These are phyloP conservation scores for Python bivittatus DNA, from an alignment of 2,113 vertebrate genomes.

Conservation along the genomic window DNA sequence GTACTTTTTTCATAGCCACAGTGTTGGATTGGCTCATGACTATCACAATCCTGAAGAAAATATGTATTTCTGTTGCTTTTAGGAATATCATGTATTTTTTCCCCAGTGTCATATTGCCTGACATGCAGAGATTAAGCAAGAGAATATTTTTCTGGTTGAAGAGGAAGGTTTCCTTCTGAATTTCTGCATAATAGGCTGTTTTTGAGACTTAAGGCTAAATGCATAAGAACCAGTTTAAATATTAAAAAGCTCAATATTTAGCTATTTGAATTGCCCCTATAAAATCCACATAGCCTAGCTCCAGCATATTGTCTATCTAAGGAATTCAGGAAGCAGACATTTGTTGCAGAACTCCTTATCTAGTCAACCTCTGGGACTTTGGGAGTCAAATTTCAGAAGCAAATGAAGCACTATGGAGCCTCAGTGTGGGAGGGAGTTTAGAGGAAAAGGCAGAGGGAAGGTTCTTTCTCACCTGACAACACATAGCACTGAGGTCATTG, in stretches of 20 bases:
- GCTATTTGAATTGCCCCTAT: not conserved
- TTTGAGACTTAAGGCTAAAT: not conserved
- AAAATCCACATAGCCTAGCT: not conserved
- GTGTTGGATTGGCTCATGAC: not conserved
- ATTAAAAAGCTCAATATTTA: not conserved
- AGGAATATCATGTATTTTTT: not conserved
- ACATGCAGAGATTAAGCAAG: not conserved
- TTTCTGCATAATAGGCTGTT: not conserved
- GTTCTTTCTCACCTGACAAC: conserved; percentile 23
- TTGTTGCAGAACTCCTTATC: not conserved
- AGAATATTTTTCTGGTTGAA: not conserved
- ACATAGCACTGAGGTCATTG: conserved; percentile 49
- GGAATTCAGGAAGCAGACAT: not conserved
- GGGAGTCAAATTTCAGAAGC: not conserved
- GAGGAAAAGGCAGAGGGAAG: not conserved
- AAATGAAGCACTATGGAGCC: not conserved
- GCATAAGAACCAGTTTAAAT: not conserved
- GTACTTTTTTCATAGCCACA: not conserved
- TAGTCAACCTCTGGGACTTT: not conserved
- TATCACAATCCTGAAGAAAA: not conserved
- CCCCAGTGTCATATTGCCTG: not conserved
- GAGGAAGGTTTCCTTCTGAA: not conserved
- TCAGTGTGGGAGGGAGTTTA: not conserved
- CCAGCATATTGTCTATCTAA: not conserved
- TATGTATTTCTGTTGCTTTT: not conserved